Conservation (phyloP, 2,888 invertebrate species). For the Lapara coniferarum region DNA sequence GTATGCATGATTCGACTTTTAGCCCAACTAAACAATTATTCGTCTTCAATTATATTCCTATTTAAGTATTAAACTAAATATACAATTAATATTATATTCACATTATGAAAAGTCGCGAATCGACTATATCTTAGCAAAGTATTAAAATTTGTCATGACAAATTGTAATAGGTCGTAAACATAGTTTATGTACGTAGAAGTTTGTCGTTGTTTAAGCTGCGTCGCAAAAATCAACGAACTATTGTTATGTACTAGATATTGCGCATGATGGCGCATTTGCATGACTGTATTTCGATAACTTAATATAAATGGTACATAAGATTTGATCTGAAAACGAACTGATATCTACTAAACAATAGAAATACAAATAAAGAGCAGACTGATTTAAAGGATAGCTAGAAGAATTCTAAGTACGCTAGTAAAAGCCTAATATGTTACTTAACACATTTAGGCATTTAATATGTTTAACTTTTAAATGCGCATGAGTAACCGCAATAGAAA, state of each 20-base stretch:
- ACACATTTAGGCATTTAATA: too few relatives aligned
- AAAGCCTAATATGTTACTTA: too few relatives aligned
- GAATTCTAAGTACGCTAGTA: too few relatives aligned
- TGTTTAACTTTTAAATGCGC: too few relatives aligned
- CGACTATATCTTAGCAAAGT: conserved; percentile 12
- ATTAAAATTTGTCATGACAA: conserved; percentile 7
- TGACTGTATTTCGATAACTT: neutral
- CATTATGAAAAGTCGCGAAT: neutral
- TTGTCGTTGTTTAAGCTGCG: neutral
- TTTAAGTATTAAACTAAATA: conserved; percentile 18
- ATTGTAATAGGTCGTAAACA: conserved; percentile 12
- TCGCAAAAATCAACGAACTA: conserved; percentile 1
- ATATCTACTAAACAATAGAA: too few relatives aligned
- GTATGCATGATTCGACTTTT: neutral
- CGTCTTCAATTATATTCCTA: conserved; percentile 26
- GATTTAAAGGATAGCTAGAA: too few relatives aligned
- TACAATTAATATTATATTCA: neutral
- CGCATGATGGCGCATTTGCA: neutral
- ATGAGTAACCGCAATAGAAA: too few relatives aligned
- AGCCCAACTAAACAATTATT: conserved; percentile 6
- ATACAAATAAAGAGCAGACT: too few relatives aligned
- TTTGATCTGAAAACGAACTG: neutral
- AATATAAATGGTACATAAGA: neutral
- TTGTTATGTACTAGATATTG: conserved; percentile 12
- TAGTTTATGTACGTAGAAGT: conserved; percentile 2